Base-by-base conservation (phyloP, 2,113 vertebrate species). In the Caranx melampygus region DNA sequence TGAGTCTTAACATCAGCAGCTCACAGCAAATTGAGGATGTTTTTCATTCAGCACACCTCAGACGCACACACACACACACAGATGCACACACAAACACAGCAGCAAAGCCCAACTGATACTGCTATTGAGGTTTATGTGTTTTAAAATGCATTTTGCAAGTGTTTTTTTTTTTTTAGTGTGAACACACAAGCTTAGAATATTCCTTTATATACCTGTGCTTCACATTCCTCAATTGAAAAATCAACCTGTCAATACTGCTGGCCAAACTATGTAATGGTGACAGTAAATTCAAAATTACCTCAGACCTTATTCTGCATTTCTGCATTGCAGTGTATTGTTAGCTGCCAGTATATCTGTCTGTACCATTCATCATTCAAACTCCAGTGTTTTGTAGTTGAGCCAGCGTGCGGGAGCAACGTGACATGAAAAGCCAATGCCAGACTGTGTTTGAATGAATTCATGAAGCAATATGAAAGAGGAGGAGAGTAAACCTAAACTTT, bases 1-100 rank as follows among this genome's bases (percentile, higher is more conserved):
- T 45, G 47, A 66, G 66, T 86, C 52, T 14, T 42, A 60, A 60
- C 73, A 60, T 59, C 49, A 47, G 31, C 37, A 52, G 54, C 49
- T 68, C 55, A 40, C 34, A 64, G 63, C 51, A 51, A 26, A n/a
- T 3, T 1, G 42, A 58, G 52, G 47, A 61, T 67, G 26, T 63
- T 74, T 81, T 78, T 78, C 47, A 81, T 81, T 81, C 20, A 83
- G 26, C 72, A 69, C 68, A 81, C 3, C 61, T 35, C 15, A 54
- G 21, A 31, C 33, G 42, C 40, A 47, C 45, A 40, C 33, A 51
- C 40, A 47, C 40, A 15, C 44, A 49, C 18, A 20, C 6, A 26
- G 2, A 15, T 14, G n/a, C 21, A 63, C 67, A 47, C 7, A 26
- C 2, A 26, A 3, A 13, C 60, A 49, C 8, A 54, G 55, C 44